Percentiles rank a stretch among this genome's conserved stretches.
These are phyloP conservation scores for Mizuhopecten yessoensis DNA, from an alignment of 1,140 invertebrate species.

Conservation along the genomic window DNA sequence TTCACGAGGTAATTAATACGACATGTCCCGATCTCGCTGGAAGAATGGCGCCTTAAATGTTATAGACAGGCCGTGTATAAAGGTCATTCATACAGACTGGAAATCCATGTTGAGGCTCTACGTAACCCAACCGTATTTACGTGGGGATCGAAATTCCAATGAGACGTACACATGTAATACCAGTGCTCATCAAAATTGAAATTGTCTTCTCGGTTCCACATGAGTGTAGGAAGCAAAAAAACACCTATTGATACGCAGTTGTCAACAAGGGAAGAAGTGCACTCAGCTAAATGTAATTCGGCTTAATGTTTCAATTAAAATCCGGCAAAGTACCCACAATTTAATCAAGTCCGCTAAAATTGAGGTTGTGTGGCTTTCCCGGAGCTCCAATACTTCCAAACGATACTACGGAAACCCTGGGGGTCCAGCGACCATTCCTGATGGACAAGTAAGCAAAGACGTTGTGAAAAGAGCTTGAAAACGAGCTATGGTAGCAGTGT, in stretches of 20 bases:
- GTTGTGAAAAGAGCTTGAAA: too few species aligned
- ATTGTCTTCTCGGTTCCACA: slow-evolving; percentile 11
- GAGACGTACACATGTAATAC: neutral
- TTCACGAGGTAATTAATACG: too few species aligned
- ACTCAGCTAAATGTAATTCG: neutral
- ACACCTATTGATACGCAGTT: neutral
- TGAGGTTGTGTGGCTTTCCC: neutral
- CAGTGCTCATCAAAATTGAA: slow-evolving; percentile 9
- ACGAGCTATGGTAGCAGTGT: too few species aligned
- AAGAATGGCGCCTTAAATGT: too few species aligned
- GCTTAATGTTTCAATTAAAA: slow-evolving; percentile 2
- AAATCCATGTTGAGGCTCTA: too few species aligned
- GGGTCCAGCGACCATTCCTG: neutral
- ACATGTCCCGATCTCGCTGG: too few species aligned
- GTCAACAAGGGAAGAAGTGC: neutral
- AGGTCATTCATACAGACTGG: too few species aligned
- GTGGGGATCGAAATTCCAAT: neutral
- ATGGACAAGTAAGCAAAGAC: neutral
- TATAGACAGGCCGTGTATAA: too few species aligned
- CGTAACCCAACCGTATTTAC: neutral
- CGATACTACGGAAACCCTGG: neutral
- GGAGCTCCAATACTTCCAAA: neutral
- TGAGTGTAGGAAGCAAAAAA: neutral
- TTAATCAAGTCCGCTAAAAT: neutral
- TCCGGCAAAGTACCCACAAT: neutral